Evolutionary conservation across 2,113 vertebrate species (phyloP).

Genomic region (Climacteris rufus): DNA sequence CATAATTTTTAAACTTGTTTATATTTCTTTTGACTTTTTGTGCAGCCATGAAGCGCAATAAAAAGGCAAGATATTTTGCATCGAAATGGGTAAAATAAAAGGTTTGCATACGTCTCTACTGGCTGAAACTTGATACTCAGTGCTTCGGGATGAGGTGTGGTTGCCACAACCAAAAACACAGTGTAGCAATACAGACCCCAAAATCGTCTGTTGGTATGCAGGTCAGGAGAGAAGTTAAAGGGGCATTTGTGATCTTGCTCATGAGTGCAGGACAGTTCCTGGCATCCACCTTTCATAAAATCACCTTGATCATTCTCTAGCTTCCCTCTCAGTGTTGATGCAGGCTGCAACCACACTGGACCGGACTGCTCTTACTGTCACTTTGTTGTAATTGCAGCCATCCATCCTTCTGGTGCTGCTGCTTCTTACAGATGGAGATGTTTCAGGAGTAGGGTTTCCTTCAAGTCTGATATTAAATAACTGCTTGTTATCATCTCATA

Average conservation of each 20-base stretch:
- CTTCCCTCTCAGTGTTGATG: not conserved
- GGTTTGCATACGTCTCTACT: not conserved
- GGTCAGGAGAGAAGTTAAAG: not conserved
- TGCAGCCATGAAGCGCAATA: not conserved
- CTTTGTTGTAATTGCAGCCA: not conserved
- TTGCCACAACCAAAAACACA: not conserved
- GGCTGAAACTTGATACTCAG: rapidly evolving
- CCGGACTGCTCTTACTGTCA: not conserved
- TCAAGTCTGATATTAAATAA: not conserved
- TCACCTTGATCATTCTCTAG: not conserved
- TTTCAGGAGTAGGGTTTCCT: not conserved
- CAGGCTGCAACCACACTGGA: not conserved
- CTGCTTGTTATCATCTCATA: not conserved
- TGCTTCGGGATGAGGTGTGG: rapidly evolving
- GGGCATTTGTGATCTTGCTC: not conserved
- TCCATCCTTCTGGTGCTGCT: not conserved
- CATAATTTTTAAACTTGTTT: not conserved
- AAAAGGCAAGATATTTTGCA: not conserved
- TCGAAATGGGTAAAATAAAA: not conserved
- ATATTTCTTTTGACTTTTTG: not conserved
- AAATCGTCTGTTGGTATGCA: not conserved
- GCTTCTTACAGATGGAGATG: not conserved
- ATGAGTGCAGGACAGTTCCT: not conserved
- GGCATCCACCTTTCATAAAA: not conserved
- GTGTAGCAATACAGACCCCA: rapidly evolving